A percentile compares a stretch with the other conserved stretches of the same genome.
These are phyloP conservation scores for Octodonta nipae DNA, from an alignment of 2,888 invertebrate species.

Conservation along the genomic window DNA sequence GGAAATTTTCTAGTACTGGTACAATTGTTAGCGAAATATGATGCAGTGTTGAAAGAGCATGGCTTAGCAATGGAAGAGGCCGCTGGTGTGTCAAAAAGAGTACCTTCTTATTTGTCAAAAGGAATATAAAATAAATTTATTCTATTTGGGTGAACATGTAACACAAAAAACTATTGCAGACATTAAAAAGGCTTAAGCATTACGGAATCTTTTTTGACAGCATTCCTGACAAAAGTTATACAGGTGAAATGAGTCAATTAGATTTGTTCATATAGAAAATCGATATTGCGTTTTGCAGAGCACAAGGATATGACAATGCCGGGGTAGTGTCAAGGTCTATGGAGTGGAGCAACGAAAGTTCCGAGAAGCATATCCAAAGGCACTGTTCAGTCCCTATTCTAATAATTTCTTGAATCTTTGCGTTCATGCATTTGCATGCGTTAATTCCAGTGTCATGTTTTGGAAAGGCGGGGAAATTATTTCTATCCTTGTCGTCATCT, in stretches of 20 bases:
- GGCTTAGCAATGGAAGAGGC: not conserved
- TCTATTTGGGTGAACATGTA: conserved; percentile 1
- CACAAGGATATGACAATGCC: no score
- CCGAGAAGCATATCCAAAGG: no score
- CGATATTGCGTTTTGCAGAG: no score
- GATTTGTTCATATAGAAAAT: no score
- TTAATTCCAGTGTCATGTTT: no score
- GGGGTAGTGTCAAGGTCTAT: no score
- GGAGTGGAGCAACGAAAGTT: no score
- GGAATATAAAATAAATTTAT: conserved; percentile 1
- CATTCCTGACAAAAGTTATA: not conserved
- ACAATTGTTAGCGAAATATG: conserved; percentile 1
- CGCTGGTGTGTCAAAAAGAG: conserved; percentile 1
- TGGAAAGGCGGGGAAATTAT: no score
- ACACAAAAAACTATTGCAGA: not conserved
- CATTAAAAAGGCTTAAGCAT: not conserved
- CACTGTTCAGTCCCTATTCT: no score
- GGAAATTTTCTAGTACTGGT: conserved; percentile 1
- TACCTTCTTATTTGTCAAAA: conserved; percentile 1
- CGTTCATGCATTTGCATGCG: no score
- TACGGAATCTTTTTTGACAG: not conserved
- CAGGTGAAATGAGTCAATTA: not conserved
- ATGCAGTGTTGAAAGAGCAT: not conserved
- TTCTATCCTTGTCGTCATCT: no score
- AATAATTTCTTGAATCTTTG: no score